Evolutionary conservation across 2,113 vertebrate genomes (phyloP).

Genomic region (Tachysurus vachellii): DNA sequence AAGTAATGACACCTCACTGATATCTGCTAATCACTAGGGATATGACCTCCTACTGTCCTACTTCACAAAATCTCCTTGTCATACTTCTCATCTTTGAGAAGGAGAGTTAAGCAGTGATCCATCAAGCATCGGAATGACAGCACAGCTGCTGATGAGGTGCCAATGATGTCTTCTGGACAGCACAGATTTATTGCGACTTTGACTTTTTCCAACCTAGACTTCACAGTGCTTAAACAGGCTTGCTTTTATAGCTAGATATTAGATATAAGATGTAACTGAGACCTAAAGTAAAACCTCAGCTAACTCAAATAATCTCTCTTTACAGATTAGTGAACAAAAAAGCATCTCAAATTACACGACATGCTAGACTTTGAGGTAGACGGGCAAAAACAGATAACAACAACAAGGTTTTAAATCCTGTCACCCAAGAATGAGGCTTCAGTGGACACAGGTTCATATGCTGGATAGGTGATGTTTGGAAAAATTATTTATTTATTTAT

Average conservation of each 20-base stretch:
- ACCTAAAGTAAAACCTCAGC: not conserved
- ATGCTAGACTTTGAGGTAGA: not conserved
- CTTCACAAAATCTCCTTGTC: not conserved
- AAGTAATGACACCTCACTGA: slow-evolving; percentile 16
- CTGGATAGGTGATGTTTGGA: not conserved
- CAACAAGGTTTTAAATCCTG: not conserved
- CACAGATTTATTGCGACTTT: not conserved
- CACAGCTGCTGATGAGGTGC: slow-evolving; percentile 6
- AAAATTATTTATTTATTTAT: not conserved
- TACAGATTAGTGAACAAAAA: not conserved
- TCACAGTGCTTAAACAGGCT: not conserved
- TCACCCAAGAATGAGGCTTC: not conserved
- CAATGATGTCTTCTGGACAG: not conserved
- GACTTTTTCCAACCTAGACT: not conserved
- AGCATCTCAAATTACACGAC: not conserved
- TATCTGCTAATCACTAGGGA: slow-evolving; percentile 30
- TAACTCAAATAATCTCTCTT: not conserved
- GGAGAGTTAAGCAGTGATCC: slow-evolving; percentile 17
- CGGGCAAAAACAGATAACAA: not conserved
- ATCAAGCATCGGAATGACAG: not conserved
- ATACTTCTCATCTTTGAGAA: slow-evolving; percentile 22
- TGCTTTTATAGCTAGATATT: not conserved
- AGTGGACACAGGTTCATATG: not conserved
- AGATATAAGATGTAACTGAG: not conserved
- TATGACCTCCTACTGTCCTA: not conserved